Evolutionary conservation across 1,140 invertebrate genomes (phyloP), one percentile per base, ranked within the genome.

Genomic region (Gonioctena quinquepunctata): DNA sequence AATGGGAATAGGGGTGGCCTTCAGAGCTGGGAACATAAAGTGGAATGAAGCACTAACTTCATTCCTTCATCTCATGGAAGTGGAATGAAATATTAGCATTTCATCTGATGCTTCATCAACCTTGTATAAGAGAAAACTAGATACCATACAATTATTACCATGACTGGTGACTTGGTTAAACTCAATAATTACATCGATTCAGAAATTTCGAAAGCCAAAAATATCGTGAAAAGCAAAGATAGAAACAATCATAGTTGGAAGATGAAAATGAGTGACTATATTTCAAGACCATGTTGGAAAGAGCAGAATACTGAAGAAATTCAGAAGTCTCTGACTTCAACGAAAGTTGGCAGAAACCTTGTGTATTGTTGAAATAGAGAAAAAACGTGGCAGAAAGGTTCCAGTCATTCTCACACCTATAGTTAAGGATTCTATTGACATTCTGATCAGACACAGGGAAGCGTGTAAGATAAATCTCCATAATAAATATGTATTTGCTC

Each of bases 91-190:
- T 13, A 42, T 63, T 16, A 2, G 33, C n/a, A 42, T 63, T 33
- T 63, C 61, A 8, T 63, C 61, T 19, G n/a, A 42, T 63, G 61
- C 61, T 48, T 23, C 42, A 18, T 33, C 61, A 33, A 63, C 61
- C 11, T 3, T 63, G 6, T 8, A 63, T 23, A 13, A 8, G 7
- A 63, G 28, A 48, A 63, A 42, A 63, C 16, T 42, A 2, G 4
- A 42, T 42, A n/a, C 33, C 7, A 42, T n/a, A 1, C 11, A 42
- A 42, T 42, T 42, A n/a, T 49, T 19, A 63, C 61, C 26, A 18
- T 42, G n/a, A 63, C 61, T 18, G 27, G 19, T 16, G 61, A 63
- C 23, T 49, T 63, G 18, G 26, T 63, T 16, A 63, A 42, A 42
- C 1, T 21, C 8, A 63, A 13, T 11, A 63, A 48, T 21, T 64